Evolutionary conservation across 2,113 vertebrate species (phyloP).

Genomic region (Tenrec ecaudatus): DNA sequence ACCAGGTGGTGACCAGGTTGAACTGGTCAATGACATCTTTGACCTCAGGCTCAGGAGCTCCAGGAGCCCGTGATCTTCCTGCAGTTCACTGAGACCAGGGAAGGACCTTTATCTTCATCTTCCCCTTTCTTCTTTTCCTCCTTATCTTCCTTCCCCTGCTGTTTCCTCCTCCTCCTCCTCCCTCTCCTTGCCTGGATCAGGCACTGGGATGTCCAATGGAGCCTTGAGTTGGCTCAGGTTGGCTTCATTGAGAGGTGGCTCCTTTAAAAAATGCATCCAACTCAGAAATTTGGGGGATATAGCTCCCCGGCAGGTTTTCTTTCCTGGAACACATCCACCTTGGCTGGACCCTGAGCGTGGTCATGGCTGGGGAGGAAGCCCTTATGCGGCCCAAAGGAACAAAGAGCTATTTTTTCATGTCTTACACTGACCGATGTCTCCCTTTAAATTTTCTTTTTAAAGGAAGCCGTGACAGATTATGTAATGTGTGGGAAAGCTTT

Average conservation of each 20-base stretch:
- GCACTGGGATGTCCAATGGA: conserved; percentile 92
- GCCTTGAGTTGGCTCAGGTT: conserved; percentile 88
- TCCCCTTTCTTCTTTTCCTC: conserved; percentile 85
- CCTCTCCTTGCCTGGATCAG: conserved; percentile 92
- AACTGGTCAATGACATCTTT: conserved; percentile 93
- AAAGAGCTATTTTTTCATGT: too few species aligned
- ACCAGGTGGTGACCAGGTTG: conserved; percentile 93
- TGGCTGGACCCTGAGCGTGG: too few species aligned
- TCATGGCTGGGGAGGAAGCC: too few species aligned
- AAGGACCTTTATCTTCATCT: conserved; percentile 90
- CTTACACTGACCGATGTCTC: too few species aligned
- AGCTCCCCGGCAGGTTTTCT: conserved; percentile 88
- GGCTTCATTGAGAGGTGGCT: conserved; percentile 86
- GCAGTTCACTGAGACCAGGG: conserved; percentile 91
- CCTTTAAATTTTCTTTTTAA: neutral
- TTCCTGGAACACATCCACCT: conserved; percentile 84
- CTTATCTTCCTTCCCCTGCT: conserved; percentile 84
- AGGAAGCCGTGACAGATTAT: neutral
- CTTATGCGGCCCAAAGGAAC: too few species aligned
- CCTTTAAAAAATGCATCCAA: conserved; percentile 87
- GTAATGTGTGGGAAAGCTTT: neutral
- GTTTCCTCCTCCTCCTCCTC: conserved; percentile 84
- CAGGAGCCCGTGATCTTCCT: conserved; percentile 90
- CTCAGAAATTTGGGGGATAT: conserved; percentile 92
- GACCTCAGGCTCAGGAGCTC: conserved; percentile 90